Conservation (phyloP, 2,797 vertebrate species). For the Catharus ustulatus region DNA sequence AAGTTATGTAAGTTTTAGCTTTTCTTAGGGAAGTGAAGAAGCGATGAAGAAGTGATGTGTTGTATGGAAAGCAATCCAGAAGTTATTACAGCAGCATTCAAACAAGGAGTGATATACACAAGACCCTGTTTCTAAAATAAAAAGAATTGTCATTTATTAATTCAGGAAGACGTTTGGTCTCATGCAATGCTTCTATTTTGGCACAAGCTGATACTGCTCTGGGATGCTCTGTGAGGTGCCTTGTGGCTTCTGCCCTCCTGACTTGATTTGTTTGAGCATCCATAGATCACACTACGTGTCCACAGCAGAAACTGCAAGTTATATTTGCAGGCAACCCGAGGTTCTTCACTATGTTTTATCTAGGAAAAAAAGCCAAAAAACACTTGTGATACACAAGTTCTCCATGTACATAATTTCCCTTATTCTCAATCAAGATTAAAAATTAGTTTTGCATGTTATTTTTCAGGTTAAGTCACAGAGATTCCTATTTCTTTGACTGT, state of each 20-base stretch:
- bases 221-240: neutral
- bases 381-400: fast-evolving
- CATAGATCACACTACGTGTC: neutral
- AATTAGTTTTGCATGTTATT: neutral
- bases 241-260: neutral
- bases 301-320: neutral
- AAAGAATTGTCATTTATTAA: neutral
- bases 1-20: neutral
- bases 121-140: neutral
- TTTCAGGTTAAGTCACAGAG: neutral
- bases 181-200: neutral
- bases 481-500: neutral
- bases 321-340: neutral
- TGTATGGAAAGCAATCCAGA: neutral
- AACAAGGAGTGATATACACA: neutral
- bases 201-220: neutral
- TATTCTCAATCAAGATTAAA: neutral
- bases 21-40: neutral
- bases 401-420: neutral
- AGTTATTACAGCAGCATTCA: neutral
- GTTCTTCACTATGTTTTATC: neutral
- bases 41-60: neutral
- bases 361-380: fast-evolving
- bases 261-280: neutral
- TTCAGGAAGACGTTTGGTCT: neutral